Percentiles rank a stretch among this genome's conserved stretches.
Conservation (phyloP, 2,113 vertebrate genomes). For the Chionis minor region DNA sequence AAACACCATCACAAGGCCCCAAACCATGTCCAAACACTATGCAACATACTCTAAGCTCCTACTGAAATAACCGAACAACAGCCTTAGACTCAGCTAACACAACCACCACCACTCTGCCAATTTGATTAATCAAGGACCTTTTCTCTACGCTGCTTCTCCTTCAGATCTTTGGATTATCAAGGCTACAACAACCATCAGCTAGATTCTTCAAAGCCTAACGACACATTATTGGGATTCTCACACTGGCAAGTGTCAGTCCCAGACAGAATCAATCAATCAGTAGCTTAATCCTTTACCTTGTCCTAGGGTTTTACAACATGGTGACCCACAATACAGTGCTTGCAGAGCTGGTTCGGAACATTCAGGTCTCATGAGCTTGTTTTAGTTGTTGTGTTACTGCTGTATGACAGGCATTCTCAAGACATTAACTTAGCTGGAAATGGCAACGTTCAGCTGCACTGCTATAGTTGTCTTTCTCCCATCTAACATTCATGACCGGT, state of each 20-base stretch:
- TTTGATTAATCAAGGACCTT: neutral
- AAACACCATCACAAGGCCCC: neutral
- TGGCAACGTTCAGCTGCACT: neutral
- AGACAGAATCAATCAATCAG: neutral
- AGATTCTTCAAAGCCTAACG: neutral
- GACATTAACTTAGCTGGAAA: neutral
- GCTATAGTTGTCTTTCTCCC: neutral
- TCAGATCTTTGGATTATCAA: neutral
- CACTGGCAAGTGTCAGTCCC: neutral
- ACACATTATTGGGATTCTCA: neutral
- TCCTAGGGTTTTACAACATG: neutral
- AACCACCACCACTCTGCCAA: neutral
- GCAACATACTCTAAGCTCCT: neutral
- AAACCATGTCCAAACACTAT: neutral
- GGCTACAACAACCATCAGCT: neutral
- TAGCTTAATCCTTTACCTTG: neutral
- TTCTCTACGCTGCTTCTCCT: neutral
- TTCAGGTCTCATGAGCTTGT: neutral
- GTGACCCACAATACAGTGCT: neutral
- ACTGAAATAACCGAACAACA: neutral
- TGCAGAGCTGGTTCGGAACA: neutral
- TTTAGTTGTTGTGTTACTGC: neutral
- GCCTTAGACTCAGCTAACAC: neutral
- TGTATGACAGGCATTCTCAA: neutral
- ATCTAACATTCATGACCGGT: no score